Base-by-base conservation (phyloP, 2,888 invertebrate species). In the Leptarthrus brevirostris region DNA sequence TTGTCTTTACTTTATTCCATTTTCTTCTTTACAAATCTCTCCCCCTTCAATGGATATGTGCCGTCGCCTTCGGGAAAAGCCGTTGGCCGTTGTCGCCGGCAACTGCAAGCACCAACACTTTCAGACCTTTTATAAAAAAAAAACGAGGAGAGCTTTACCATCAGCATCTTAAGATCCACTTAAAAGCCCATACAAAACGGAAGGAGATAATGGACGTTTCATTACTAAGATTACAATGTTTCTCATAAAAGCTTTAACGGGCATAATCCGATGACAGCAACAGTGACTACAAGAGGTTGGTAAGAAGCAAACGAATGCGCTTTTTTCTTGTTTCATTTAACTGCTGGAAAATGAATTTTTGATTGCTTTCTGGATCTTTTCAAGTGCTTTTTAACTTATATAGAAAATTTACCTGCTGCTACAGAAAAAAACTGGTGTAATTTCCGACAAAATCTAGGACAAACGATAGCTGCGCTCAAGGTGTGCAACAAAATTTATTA, bases 141-240 rank as follows among this genome's bases (percentile, higher is more conserved):
- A 47, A 47, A 14, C 8, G 5, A 36, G 61, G 36, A 66, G 47
- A 44, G 64, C 44, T 26, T 12, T 34, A 14, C 44, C 44, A 24
- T 24, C 64, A 22, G 20, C 64, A 47, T 66, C 64, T 66, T 66
- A 66, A 66, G 47, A 66, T 66, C 47, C 64, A 66, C 64, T 66
- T 66, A 44, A 66, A 66, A 66, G 64, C 64, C 64, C 64, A 66
- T 66, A 47, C 47, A 66, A 66, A 44, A 66, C 64, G 64, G 64
- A 66, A 66, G 24, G 24, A 66, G 64, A 66, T 66, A 66, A 66
- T 66, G 64, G 64, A 66, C 47, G 64, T 66, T 66, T 66, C 64
- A 66, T 66, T 66, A 66, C 64, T 47, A 36, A 26, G 64, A 66
- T 66, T 66, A 66, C 64, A 66, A 26, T 47, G 47, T 66, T 66